Base-by-base conservation (phyloP, 2,797 vertebrate species). In the Mionectes olivaceus region DNA sequence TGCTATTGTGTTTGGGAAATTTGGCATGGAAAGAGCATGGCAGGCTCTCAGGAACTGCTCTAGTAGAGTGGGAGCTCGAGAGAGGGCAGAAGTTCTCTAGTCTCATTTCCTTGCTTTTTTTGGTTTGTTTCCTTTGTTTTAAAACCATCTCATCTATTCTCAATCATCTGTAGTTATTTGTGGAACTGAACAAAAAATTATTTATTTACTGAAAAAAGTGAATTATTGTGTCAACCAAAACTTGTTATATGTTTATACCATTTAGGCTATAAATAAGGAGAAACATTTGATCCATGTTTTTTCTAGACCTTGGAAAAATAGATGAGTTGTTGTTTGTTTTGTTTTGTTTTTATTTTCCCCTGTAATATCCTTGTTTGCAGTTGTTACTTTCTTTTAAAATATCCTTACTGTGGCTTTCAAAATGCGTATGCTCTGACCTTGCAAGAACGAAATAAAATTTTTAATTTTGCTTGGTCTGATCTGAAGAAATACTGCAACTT, bases 251-350 rank as follows among this genome's bases (percentile, higher is more conserved):
- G 3, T 93, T 81, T 91, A 65, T 74, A 56, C 15, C 11, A 21
- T 87, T 89, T 65, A 57, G 52, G 14, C 44, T 91, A 91, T 94
- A 90, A 87, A 57, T 77, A 77, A 80, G 37, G 60, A 33, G 41
- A 85, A 82, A 23, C 8, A 27, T 47, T 83, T 63, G 33, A 75
- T 71, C 52, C 1, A 0, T 60, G 57, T 70, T 74, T 90, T 88
- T 56, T 81, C 49, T 77, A 77, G 68, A 63, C 41, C 56, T 35
- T 75, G 68, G 43, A 64, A 87, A 84, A 88, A 49, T 14, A 52
- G 14, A 59, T 73, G 49, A 6, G 10, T 32, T 75, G 11, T 3
- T 50, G 33, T 76, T 49, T 59, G 57, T 25, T 71, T 76, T 43
- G 32, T 7, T 52, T 5, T 70, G 12, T 12, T 19, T 50, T 27